Evolutionary conservation across 2,113 vertebrate species (phyloP).

Genomic region (Hypanus sabinus): DNA sequence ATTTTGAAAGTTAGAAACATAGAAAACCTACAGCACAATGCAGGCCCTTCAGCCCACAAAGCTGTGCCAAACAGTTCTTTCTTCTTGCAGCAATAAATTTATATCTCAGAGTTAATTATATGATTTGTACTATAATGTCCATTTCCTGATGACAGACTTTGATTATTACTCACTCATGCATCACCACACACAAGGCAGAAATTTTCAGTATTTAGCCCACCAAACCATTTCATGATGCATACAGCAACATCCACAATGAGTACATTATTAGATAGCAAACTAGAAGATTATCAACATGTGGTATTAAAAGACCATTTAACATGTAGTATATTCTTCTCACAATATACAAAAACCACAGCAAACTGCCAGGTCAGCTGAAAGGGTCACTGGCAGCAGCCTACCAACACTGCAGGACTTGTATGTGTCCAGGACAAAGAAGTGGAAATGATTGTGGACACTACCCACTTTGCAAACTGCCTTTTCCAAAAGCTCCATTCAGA

Average conservation of each 20-base stretch:
- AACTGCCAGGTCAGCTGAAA: too few species aligned
- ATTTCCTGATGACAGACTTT: not conserved
- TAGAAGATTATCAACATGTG: not conserved
- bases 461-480: too few species aligned
- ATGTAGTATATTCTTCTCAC: not conserved
- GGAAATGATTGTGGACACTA: too few species aligned
- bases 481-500: too few species aligned
- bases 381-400: too few species aligned
- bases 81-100: not conserved
- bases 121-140: not conserved
- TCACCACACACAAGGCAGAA: not conserved
- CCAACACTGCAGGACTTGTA: too few species aligned
- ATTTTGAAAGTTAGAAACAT: not conserved
- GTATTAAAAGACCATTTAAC: not conserved
- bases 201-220: not conserved
- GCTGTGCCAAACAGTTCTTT: too few species aligned
- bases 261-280: not conserved
- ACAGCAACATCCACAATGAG: not conserved
- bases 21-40: too few species aligned
- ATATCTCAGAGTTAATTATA: not conserved
- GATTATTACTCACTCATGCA: not conserved
- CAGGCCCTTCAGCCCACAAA: too few species aligned
- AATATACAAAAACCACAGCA: too few species aligned
- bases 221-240: not conserved
- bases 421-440: too few species aligned